phyloP scores from a whole-genome alignment of 2,113 vertebrate species.

The Copsychus sechellarum region DNA sequence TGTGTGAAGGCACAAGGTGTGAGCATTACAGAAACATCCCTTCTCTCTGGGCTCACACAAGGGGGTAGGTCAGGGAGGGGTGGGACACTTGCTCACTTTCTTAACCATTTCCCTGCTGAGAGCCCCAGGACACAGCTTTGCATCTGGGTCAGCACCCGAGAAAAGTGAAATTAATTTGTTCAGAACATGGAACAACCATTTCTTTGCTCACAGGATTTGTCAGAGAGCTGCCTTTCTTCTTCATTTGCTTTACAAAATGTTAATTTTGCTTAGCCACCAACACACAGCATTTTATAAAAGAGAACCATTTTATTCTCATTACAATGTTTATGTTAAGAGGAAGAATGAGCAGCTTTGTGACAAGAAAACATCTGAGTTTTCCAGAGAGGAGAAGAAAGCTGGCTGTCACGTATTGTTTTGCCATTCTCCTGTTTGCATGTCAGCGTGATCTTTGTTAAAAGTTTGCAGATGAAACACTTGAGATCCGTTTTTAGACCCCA shows the following conservation, averaged over 20 bases:
- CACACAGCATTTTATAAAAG: not conserved
- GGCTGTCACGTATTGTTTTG: not conserved
- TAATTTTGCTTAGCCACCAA: not conserved
- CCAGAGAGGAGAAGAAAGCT: not conserved
- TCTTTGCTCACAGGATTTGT: not conserved
- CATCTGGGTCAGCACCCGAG: not conserved
- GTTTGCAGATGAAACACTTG: not conserved
- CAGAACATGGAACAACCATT: not conserved
- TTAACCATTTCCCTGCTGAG: not conserved
- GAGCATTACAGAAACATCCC: not conserved
- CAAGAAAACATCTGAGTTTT: not conserved
- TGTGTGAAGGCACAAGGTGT: not conserved
- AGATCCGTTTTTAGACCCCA: not conserved
- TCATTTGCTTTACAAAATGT: not conserved
- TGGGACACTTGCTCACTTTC: not conserved
- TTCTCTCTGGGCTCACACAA: not conserved
- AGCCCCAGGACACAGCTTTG: not conserved
- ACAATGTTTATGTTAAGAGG: not conserved
- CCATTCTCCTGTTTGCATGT: not conserved
- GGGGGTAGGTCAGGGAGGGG: not conserved
- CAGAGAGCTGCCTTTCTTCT: not conserved
- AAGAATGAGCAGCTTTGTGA: constrained; percentile 9
- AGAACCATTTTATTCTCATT: not conserved
- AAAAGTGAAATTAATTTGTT: not conserved
- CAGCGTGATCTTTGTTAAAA: not conserved